Base-by-base conservation (phyloP, 2,797 vertebrate species). In the Podarcis siculus region DNA sequence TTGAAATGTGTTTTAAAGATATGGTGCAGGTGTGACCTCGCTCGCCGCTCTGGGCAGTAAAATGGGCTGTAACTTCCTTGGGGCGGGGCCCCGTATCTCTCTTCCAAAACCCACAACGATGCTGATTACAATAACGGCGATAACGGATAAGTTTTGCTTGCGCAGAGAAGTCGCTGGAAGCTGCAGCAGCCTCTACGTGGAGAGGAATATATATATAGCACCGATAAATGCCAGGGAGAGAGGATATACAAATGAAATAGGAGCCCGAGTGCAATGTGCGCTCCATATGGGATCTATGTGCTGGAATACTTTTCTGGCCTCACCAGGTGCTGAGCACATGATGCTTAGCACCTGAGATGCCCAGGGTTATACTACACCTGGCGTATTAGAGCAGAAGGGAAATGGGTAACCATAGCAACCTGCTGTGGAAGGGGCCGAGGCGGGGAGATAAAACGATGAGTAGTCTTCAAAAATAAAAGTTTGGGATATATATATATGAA, bases 111-210 rank as follows among this genome's bases (percentile, higher is more conserved):
- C 39, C 69, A 10, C 15, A 49, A 69, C 25, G n/a, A 32, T 83
- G 82, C 35, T 30, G 8, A 66, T 25, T 4, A 73, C 42, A 79
- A 27, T 58, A 15, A 73, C 23, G 75, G 8, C 13, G 2, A 69
- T 9, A 61, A 80, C 37, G 35, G 21, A 23, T 45, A 61, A 32
- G 67, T 6, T 72, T 37, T 73, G 12, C 82, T 72, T 89, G 91
- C 91, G 88, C 85, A 80, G 89, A 91, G 93, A 93, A 93, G 89
- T 86, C 87, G 90, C 27, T 82, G 79, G 71, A 37, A 58, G 58
- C 45, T 94, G 85, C 71, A 0, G 0, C 85, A 82, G 82, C 35
- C 61, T 81, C 69, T 89, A 87, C 91, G 85, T 30, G 72, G 45
- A 86, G 90, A 91, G 92, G 83, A 82, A 93, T 92, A 12, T 55